phyloP scores from a whole-genome alignment of 2,113 vertebrate species.

The Willisornis vidua region DNA sequence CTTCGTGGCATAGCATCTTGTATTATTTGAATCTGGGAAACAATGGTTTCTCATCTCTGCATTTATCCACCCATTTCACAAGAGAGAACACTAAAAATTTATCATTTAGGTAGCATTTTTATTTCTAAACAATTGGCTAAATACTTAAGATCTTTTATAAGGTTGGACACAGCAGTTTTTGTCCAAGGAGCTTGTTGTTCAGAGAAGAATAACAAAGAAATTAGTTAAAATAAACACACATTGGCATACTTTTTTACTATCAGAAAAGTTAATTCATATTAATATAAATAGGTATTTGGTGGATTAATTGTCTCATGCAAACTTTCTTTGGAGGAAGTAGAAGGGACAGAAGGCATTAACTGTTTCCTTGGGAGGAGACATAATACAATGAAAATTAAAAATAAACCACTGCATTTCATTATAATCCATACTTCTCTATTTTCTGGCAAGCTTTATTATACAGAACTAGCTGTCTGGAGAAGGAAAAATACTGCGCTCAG shows the following conservation, averaged over 20 bases:
- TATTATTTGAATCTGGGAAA: neutral
- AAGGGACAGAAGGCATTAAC: neutral
- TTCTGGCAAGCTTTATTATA: conserved; percentile 46
- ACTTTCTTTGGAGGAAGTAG: neutral
- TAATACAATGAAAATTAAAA: neutral
- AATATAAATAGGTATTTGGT: neutral
- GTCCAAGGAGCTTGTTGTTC: neutral
- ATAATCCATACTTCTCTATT: neutral
- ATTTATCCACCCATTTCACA: neutral
- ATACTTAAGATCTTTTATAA: neutral
- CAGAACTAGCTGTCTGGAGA: neutral
- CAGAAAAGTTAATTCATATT: neutral
- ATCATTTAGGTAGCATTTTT: neutral
- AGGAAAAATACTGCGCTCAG: neutral
- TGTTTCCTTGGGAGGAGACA: neutral
- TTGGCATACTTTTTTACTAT: neutral
- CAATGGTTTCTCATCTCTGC: neutral
- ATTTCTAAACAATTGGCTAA: neutral
- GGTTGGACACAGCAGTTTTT: neutral
- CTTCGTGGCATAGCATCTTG: neutral
- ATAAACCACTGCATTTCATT: neutral
- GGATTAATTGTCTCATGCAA: neutral
- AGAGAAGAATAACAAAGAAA: neutral
- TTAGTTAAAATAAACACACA: neutral
- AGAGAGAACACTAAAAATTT: neutral